Evolutionary conservation across 1,140 invertebrate genomes (phyloP).

Genomic region (Brachionus sp.): DNA sequence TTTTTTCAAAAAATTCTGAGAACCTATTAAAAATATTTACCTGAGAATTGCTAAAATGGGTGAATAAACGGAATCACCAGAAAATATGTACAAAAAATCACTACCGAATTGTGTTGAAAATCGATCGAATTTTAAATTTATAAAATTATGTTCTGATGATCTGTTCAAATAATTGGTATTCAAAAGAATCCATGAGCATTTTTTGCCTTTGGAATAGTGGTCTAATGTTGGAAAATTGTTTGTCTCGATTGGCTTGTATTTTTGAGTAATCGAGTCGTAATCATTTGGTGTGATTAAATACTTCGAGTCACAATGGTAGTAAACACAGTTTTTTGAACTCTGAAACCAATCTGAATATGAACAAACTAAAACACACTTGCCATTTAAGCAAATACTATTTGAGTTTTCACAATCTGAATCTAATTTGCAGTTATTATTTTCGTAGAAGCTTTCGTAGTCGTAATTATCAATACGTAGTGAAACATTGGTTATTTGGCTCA

Average conservation of each 20-base stretch:
- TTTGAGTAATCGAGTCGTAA: neutral
- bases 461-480: neutral
- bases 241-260: neutral
- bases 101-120: conserved; percentile 18
- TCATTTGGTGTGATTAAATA: neutral
- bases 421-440: neutral
- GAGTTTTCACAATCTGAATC: neutral
- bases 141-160: neutral
- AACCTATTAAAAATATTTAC: too few species aligned
- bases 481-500: neutral
- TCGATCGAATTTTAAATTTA: neutral
- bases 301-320: conserved; percentile 18
- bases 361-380: neutral
- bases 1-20: too few species aligned
- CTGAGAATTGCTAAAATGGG: neutral
- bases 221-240: neutral
- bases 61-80: conserved; percentile 36
- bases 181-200: conserved; percentile 20
- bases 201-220: conserved; percentile 2
- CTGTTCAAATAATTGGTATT: neutral
- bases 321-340: neutral
- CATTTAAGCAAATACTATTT: conserved; percentile 13
- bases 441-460: neutral
- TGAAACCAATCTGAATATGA: neutral
- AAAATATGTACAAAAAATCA: conserved; percentile 38